Conservation (phyloP, 2,113 vertebrate genomes). For the Beaufortia kweichowensis region DNA sequence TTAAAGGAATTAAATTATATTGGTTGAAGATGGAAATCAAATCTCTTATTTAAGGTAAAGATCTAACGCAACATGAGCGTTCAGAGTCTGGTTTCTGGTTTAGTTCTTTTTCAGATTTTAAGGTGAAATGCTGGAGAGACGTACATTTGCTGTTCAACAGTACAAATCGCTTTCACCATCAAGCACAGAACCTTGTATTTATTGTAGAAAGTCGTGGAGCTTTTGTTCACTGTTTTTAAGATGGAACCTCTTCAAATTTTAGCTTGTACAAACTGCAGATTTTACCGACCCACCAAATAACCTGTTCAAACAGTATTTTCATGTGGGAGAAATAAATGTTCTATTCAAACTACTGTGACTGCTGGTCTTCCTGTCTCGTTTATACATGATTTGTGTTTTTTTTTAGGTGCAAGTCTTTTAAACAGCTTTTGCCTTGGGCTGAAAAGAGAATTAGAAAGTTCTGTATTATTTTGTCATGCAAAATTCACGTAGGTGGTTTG, state of each 20-base stretch:
- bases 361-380: not conserved
- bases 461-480: too few species aligned
- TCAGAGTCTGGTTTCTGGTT: constrained; percentile 67
- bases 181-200: constrained; percentile 88
- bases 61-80: constrained; percentile 74
- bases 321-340: constrained; percentile 91
- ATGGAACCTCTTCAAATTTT: constrained; percentile 84
- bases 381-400: not conserved
- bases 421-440: too few species aligned
- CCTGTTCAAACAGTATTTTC: constrained; percentile 91
- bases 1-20: constrained; percentile 75
- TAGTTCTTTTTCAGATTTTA: constrained; percentile 68
- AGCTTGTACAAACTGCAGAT: constrained; percentile 90
- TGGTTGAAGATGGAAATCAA: constrained; percentile 70
- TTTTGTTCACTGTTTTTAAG: constrained; percentile 86
- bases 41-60: constrained; percentile 73
- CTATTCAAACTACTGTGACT: constrained; percentile 68
- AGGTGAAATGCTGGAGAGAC: constrained; percentile 66
- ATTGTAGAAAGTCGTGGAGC: constrained; percentile 88
- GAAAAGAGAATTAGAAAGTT: too few species aligned
- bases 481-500: too few species aligned
- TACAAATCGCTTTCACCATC: constrained; percentile 76
- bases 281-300: constrained; percentile 86
- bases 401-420: not conserved
- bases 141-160: constrained; percentile 71